Base-by-base conservation (phyloP, 2,888 invertebrate species). In the Matsumyia berberina region DNA sequence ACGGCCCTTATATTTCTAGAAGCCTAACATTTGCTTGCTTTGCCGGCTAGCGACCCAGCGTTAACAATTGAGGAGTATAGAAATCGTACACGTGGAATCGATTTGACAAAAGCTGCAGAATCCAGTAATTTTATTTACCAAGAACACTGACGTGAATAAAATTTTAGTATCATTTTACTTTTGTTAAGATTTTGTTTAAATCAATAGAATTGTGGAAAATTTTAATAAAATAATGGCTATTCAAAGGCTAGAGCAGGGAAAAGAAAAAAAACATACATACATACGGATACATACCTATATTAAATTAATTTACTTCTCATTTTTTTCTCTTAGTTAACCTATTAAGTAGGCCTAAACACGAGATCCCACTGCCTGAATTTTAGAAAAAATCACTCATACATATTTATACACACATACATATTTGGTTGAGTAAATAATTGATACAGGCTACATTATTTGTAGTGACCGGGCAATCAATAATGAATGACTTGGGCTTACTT, bases 21-120 rank as follows among this genome's bases (percentile, higher is more conserved):
- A 94, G 96, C 96, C 95, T 97, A 96, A 96, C 96, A 96, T 94
- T 95, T 95, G 95, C 95, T 95, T 92, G 95, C 95, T 95, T 95
- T 95, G 95, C 95, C 95, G 94, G 95, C 95, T 94, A 95, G 95
- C 94, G 91, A 92, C 89, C 91, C 91, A 87, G 88, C 90, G 88
- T 64, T 66, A 46, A 58, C 44, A 44, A 70, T n/a, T 15, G 74
- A 85, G 31, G 64, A 55, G 33, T 55, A 33, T 31, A 57, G 24
- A 46, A 29, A 53, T 42, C 90, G 90, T 78, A 89, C 90, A 89
- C 89, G 89, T 89, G 91, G 92, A 88, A 91, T 91, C 89, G 91
- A 91, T 90, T 89, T 91, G 89, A 90, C 91, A 87, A 89, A 90
- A 89, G 88, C 89, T 88, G 15, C 57, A 53, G 64, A 64, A 79